Conservation (phyloP, 2,113 vertebrate genomes). For the Pholis gunnellus region DNA sequence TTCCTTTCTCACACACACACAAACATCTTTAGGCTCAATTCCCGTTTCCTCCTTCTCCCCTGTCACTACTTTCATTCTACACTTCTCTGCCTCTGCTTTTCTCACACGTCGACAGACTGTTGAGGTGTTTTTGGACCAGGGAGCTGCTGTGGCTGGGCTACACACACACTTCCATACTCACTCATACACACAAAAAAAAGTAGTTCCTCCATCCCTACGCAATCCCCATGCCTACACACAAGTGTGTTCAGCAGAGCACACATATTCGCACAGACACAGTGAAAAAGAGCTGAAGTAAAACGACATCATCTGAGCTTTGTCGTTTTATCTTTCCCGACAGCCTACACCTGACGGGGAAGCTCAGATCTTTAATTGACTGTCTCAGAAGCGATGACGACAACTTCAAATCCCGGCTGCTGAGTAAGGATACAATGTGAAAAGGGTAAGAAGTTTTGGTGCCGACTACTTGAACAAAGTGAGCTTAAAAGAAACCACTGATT, state of each 20-base stretch:
- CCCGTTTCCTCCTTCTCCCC: constrained; percentile 32
- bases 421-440: not conserved
- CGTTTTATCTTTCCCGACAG: constrained; percentile 58
- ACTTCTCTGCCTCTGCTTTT: constrained; percentile 12
- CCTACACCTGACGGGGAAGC: constrained; percentile 53
- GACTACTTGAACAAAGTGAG: constrained; percentile 37
- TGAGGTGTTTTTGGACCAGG: constrained; percentile 41
- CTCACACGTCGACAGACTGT: constrained; percentile 48
- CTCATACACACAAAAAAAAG: not conserved
- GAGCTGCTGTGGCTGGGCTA: constrained; percentile 28
- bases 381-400: constrained; percentile 44
- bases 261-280: constrained; percentile 20
- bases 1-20: constrained; percentile 14
- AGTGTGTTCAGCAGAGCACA: constrained; percentile 20
- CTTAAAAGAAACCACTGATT: constrained; percentile 31
- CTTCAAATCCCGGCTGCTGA: constrained; percentile 55
- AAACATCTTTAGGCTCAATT: constrained; percentile 40
- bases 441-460: not conserved
- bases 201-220: not conserved
- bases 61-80: constrained; percentile 29
- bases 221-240: constrained; percentile 24
- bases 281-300: constrained; percentile 29
- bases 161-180: constrained; percentile 12
- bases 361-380: constrained; percentile 73
- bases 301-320: constrained; percentile 47